Evolutionary conservation across 2,113 vertebrate genomes (phyloP), one percentile per base, ranked within the genome.

Genomic region (Psilopsiagon aurifrons): DNA sequence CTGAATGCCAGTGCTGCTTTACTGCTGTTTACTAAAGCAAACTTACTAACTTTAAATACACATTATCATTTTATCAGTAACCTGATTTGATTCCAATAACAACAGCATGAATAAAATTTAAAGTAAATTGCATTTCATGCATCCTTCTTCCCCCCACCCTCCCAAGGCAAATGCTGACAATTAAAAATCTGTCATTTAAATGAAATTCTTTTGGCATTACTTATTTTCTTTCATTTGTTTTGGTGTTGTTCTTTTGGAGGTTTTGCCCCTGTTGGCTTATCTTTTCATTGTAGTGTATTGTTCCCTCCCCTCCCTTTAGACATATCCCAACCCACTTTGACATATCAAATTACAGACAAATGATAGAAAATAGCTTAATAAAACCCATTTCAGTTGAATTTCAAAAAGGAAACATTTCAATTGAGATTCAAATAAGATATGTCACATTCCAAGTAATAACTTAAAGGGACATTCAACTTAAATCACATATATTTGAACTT

Each of bases 201-300:
- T 62, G 57, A 59, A 60, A 31, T 20, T 28, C 27, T 70, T 75
- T 83, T 39, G n/a, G n/a, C n/a, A 79, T 19, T 51, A 55, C 67
- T 27, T 59, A 97, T 94, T 96, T 97, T 96, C 95, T 96, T 70
- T 95, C 94, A 94, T 96, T 95, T 96, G 92, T 66, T 47, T 29
- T 23, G 17, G 43, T 23, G 11, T 18, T 78, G 47, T 6, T 37
- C 22, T n/a, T 64, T 24, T 10, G 35, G 46, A 16, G 41, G 4
- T 19, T 16, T 6, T 51, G 17, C 9, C 9, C 25, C 17, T 35
- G 63, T 51, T n/a, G 29, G 14, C 24, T 92, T 15, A 41, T 59
- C 24, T 79, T 69, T 81, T 67, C 27, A 75, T 24, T 62, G 43
- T 60, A 49, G 35, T 55, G 22, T 13, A 63, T 66, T 43, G n/a